Evolutionary conservation across 2,888 invertebrate species (phyloP), one percentile per base, ranked within the genome.

Genomic region (Phortica magna): DNA sequence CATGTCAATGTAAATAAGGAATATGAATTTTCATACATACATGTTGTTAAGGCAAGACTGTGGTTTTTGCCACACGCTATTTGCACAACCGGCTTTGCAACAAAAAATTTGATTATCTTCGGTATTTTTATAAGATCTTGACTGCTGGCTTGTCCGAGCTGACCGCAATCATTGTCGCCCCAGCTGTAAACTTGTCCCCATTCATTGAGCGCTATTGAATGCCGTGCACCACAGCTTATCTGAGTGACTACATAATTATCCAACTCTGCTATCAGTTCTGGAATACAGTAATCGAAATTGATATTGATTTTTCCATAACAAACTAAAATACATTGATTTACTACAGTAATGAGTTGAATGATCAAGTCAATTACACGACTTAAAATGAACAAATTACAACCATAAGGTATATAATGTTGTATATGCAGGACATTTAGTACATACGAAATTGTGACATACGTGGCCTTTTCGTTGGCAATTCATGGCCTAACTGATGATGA

Each of bases 111-210:
- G 0, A 98, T 93, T 84, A 97, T 95, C 92, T 95, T 96, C 1
- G 97, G 97, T 81, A 93, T 92, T 53, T 93, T 91, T 85, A 95
- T 93, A 53, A 93, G 91, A 77, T 92, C 91, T 74, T 93, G 89
- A 1, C 93, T 93, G 43, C 93, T 91, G 78, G 93, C 93, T 81
- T 94, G 94, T 72, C 97, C 97, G 75, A 97, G 92, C 90, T 97
- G 97, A 0, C 97, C 96, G 89, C 94, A 93, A 39, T 93, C 93
- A 88, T 97, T 96, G 1, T 94, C 95, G 10, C 98, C 98, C 98
- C 98, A 98, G 81, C 96, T 95, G 89, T 96, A 97, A 0, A 97
- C 93, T 88, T 98, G 96, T 0, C 98, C 98, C 96, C 97, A 97
- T 89, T 96, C 95, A 82, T 96, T 97, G 17, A 98, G 92, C 0